phyloP scores from a whole-genome alignment of 2,888 invertebrate species.

The Clanis bilineata region DNA sequence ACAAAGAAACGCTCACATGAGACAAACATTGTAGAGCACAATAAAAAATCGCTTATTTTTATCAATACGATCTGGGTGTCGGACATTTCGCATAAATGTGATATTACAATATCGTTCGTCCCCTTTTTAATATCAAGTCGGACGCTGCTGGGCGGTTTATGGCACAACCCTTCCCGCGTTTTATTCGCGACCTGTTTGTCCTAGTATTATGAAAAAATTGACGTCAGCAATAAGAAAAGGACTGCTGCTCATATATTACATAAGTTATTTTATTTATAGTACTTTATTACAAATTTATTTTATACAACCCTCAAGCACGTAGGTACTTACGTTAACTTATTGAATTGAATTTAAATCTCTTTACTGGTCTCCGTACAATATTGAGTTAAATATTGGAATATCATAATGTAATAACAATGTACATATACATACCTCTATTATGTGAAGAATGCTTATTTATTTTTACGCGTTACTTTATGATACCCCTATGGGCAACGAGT shows the following conservation, averaged over 20 bases:
- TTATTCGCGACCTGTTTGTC: slow-evolving; percentile 81
- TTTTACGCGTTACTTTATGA: too few species aligned
- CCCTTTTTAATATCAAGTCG: slow-evolving; percentile 82
- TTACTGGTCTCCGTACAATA: too few species aligned
- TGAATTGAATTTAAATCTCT: background rate
- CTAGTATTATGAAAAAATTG: slow-evolving; percentile 80
- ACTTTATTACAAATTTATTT: background rate
- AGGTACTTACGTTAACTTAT: background rate
- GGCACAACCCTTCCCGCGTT: slow-evolving; percentile 80
- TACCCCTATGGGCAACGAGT: too few species aligned
- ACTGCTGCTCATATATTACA: slow-evolving; percentile 51
- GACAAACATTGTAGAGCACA: slow-evolving; percentile 65
- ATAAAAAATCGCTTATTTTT: slow-evolving; percentile 82
- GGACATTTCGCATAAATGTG: slow-evolving; percentile 82
- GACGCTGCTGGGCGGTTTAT: slow-evolving; percentile 79
- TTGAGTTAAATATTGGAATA: too few species aligned
- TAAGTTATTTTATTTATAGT: background rate
- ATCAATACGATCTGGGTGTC: slow-evolving; percentile 81
- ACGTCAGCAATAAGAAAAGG: slow-evolving; percentile 74
- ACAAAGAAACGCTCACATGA: slow-evolving; percentile 20
- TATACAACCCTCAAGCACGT: background rate
- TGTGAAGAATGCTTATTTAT: too few species aligned
- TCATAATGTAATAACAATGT: too few species aligned
- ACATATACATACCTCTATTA: too few species aligned
- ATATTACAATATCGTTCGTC: slow-evolving; percentile 82